Percentiles rank a stretch among this genome's conserved stretches.
These are phyloP conservation scores for Frankliniella intonsa DNA, from an alignment of 2,888 invertebrate species.

Conservation along the genomic window DNA sequence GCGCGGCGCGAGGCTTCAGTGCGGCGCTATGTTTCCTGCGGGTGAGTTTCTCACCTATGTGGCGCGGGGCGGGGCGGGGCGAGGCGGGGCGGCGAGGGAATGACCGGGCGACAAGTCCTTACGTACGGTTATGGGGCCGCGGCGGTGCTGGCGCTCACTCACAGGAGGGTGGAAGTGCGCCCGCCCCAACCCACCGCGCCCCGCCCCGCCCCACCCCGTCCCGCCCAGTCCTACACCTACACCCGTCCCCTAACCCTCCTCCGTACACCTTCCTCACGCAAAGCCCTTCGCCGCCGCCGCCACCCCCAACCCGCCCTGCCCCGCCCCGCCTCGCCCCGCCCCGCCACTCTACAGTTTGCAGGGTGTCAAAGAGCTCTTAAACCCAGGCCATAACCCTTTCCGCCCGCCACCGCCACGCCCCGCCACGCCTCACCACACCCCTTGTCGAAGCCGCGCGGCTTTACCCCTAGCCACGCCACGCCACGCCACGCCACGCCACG, in stretches of 20 bases:
- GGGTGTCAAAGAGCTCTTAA: slow-evolving; percentile 26
- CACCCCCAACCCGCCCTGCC: background rate
- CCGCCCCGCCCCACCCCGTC: background rate
- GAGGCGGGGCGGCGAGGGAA: background rate
- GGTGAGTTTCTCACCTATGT: too few species aligned
- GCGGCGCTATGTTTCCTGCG: too few species aligned
- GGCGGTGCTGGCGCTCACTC: background rate
- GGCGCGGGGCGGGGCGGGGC: background rate
- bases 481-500: background rate
- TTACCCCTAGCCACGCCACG: background rate
- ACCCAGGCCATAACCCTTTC: slow-evolving; percentile 5
- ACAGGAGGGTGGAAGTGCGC: too few species aligned
- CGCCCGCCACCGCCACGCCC: background rate
- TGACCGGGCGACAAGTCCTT: background rate
- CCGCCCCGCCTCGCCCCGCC: background rate
- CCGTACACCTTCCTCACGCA: background rate
- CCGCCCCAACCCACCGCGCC: background rate
- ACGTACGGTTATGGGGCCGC: background rate
- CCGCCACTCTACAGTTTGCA: slow-evolving; percentile 7
- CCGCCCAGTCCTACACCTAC: too few species aligned
- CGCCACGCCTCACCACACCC: background rate
- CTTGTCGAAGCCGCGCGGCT: background rate
- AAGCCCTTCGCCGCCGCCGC: background rate
- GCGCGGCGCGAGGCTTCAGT: too few species aligned
- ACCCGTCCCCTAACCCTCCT: background rate